Percentiles rank a stretch among this genome's conserved stretches.
These are phyloP conservation scores for Nomada fabriciana DNA, from an alignment of 2,888 invertebrate genomes.

Conservation along the genomic window DNA sequence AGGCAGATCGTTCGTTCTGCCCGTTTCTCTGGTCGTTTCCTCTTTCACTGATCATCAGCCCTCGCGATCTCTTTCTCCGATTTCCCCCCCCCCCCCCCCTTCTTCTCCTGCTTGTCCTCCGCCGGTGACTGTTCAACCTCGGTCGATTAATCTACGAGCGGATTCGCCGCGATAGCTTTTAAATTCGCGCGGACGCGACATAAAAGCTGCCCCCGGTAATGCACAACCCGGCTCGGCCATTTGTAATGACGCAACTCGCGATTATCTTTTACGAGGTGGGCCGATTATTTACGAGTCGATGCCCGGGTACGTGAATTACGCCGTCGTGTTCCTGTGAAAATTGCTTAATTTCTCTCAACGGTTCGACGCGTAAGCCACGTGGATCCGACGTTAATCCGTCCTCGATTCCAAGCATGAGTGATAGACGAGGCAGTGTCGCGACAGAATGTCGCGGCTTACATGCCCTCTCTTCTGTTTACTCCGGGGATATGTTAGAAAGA, in stretches of 20 bases:
- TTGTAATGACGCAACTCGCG: slow-evolving; percentile 63
- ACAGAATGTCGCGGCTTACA: neutral
- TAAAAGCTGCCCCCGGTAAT: slow-evolving; percentile 63
- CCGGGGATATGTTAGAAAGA: no score
- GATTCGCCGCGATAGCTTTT: slow-evolving; percentile 57
- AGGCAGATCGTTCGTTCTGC: slow-evolving; percentile 10
- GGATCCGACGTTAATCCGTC: slow-evolving; percentile 7
- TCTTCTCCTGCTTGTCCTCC: no score
- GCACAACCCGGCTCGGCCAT: slow-evolving; percentile 52
- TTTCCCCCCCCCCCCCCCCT: neutral
- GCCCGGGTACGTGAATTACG: slow-evolving; percentile 44
- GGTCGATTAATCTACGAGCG: slow-evolving; percentile 62
- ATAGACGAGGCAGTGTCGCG: neutral
- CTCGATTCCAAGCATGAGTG: neutral
- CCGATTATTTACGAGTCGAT: slow-evolving; percentile 66
- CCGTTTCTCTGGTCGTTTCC: neutral
- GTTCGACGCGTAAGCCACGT: slow-evolving; percentile 21
- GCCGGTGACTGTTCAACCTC: neutral
- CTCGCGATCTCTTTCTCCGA: slow-evolving; percentile 9
- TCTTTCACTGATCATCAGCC: slow-evolving; percentile 13
- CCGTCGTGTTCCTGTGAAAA: slow-evolving; percentile 27
- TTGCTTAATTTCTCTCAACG: slow-evolving; percentile 52
- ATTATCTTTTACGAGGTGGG: slow-evolving; percentile 60
- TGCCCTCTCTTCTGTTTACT: no score
- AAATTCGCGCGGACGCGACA: slow-evolving; percentile 56